Conservation (phyloP, 2,888 invertebrate species). For the Agriopis aurantiaria region DNA sequence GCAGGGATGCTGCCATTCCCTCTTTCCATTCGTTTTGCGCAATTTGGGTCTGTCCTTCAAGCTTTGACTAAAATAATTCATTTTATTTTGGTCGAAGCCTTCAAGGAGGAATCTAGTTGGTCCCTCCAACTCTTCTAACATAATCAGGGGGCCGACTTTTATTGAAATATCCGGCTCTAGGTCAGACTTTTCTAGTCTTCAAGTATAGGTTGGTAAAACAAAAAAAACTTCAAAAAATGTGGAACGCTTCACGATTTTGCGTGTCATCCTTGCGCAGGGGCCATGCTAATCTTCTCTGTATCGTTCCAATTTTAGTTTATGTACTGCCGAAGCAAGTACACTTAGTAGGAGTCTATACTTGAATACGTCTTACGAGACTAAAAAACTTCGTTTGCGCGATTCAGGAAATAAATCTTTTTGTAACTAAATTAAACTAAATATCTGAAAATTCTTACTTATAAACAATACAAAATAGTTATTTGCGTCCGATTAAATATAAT, state of each 20-base stretch:
- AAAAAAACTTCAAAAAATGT: conserved; percentile 61
- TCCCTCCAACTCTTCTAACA: too few relatives aligned
- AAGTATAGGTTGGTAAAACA: too few relatives aligned
- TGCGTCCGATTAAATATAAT: not conserved
- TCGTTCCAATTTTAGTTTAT: conserved; percentile 72
- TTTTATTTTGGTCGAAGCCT: too few relatives aligned
- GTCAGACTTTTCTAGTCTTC: too few relatives aligned
- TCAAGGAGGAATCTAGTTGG: too few relatives aligned
- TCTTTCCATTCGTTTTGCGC: too few relatives aligned
- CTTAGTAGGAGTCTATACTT: fast-evolving
- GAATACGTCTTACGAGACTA: conserved; percentile 28
- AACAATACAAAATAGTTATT: not conserved
- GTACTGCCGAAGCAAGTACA: conserved; percentile 69
- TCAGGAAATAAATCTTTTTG: conserved; percentile 9
- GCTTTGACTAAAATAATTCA: too few relatives aligned
- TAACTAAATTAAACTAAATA: too few relatives aligned
- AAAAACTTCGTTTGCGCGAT: conserved; percentile 46
- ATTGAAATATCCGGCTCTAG: too few relatives aligned
- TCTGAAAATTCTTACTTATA: not conserved
- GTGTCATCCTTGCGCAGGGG: conserved; percentile 78
- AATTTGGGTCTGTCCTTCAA: too few relatives aligned
- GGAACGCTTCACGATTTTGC: conserved; percentile 61
- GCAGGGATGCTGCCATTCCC: too few relatives aligned
- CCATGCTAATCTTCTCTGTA: conserved; percentile 77
- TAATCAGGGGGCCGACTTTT: too few relatives aligned